phyloP scores from a whole-genome alignment of 2,797 vertebrate species.

The Pseudomugil tenellus region DNA sequence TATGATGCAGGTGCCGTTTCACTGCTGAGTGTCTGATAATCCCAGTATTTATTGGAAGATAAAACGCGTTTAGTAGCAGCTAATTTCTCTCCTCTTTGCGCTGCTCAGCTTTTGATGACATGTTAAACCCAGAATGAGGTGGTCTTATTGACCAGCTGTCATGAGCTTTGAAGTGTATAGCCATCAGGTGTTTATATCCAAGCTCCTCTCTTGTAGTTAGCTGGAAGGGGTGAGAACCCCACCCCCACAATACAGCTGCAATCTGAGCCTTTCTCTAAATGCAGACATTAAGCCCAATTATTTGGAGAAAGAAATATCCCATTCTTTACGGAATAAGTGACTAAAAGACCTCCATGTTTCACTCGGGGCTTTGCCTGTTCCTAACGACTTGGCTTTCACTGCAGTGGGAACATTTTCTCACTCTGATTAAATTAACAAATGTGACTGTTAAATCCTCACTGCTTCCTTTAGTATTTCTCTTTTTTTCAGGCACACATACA shows the following conservation, averaged over 20 bases:
- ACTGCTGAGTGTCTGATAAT: constrained; percentile 1
- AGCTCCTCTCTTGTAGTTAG: constrained; percentile 7
- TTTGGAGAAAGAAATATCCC: not conserved
- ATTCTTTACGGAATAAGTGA: not conserved
- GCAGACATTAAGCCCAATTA: not conserved
- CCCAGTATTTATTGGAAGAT: constrained; percentile 3
- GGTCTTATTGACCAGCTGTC: constrained; percentile 1
- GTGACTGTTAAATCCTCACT: constrained; percentile 61
- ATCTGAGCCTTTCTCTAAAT: constrained; percentile 6
- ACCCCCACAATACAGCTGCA: not conserved
- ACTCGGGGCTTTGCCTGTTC: constrained; percentile 10
- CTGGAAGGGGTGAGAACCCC: constrained; percentile 15
- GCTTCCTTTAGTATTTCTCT: constrained; percentile 61
- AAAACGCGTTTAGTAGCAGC: not conserved
- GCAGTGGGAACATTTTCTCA: constrained; percentile 23
- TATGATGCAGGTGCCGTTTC: not conserved
- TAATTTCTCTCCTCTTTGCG: not conserved
- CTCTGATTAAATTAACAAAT: constrained; percentile 48
- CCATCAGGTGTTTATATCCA: constrained; percentile 9
- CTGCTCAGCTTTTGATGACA: not conserved
- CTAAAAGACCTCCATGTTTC: not conserved
- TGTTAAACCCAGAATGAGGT: constrained; percentile 19
- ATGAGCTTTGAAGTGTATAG: constrained; percentile 2
- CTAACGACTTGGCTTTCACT: constrained; percentile 22
- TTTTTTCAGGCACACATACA: constrained; percentile 66